Base-by-base conservation (phyloP, 2,113 vertebrate species). In the Heteronetta atricapilla region DNA sequence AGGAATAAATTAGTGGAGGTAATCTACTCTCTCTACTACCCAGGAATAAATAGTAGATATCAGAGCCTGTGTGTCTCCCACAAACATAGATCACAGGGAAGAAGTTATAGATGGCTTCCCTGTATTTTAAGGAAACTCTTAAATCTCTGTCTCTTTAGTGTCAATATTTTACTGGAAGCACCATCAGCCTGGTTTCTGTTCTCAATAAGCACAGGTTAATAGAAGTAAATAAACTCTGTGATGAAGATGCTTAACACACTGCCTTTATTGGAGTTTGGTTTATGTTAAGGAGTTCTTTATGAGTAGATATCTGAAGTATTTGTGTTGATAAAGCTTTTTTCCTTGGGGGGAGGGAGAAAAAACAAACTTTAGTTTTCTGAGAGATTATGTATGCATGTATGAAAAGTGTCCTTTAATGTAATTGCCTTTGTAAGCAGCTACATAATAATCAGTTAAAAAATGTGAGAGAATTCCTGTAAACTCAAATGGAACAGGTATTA, bases 41-140 rank as follows among this genome's bases (percentile, higher is more conserved):
- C 67, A 56, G 66, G 80, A 72, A 76, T 85, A 75, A 86, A 70
- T 26, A 88, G 50, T 56, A 81, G 17, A 4, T 88, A 75, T 36
- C 58, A 72, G 84, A 93, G 66, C 50, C 86, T 11, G 40, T 84
- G 88, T 63, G 58, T 88, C 44, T 88, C 56, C 48, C 29, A 40
- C 53, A 75, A 25, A 78, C 86, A 82, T 74, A 88, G 79, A 93
- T 96, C 55, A 74, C 34, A 72, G 75, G 60, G n/a, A 25, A 28
- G 25, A 67, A 94, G 92, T n/a, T 76, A 86, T 34, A 92, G 76
- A 82, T 93, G 73, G 40, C 55, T 97, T 88, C 93, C 88, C 92
- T 93, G 6, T 89, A 79, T 93, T 84, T 89, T 88, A 82, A 91
- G 80, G 76, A 91, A 93, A 75, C 94, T 91, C 69, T 77, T 90